phyloP scores from a whole-genome alignment of 2,888 invertebrate genomes.

The Rhaphigaster nebulosa region DNA sequence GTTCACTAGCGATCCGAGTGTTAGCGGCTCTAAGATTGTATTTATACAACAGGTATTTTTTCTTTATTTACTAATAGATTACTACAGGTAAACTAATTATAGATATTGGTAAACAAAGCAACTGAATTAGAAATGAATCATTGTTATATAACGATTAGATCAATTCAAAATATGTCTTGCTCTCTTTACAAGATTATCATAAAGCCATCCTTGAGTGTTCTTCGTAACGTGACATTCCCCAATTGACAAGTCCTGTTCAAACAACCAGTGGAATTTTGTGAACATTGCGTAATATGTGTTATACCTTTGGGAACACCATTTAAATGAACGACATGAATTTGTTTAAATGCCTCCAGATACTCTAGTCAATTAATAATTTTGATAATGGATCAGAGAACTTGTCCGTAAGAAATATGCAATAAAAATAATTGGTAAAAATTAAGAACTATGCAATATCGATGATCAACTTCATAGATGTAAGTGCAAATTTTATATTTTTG shows the following conservation, averaged over 20 bases:
- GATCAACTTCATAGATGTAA: too few species aligned
- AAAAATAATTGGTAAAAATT: too few species aligned
- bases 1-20: too few species aligned
- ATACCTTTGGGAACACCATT: not conserved
- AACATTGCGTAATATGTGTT: not conserved
- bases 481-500: too few species aligned
- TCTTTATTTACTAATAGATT: not conserved
- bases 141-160: not conserved
- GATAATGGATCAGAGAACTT: not conserved
- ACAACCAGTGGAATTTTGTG: not conserved
- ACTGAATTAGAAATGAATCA: not conserved
- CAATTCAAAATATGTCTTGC: not conserved
- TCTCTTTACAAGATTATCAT: not conserved
- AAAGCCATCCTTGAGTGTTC: not conserved
- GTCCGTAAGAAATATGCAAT: too few species aligned
- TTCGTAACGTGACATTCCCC: not conserved
- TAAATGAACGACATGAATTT: not conserved
- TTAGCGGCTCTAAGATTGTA: too few species aligned
- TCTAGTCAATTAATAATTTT: not conserved
- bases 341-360: not conserved
- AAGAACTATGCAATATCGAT: too few species aligned
- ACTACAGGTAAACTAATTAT: not conserved
- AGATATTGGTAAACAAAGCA: not conserved
- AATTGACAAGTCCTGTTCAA: not conserved
- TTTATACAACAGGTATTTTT: too few species aligned